These are phyloP conservation scores for Trichopoda pennipes DNA, from an alignment of 2,888 invertebrate species.

Conservation along the genomic window DNA sequence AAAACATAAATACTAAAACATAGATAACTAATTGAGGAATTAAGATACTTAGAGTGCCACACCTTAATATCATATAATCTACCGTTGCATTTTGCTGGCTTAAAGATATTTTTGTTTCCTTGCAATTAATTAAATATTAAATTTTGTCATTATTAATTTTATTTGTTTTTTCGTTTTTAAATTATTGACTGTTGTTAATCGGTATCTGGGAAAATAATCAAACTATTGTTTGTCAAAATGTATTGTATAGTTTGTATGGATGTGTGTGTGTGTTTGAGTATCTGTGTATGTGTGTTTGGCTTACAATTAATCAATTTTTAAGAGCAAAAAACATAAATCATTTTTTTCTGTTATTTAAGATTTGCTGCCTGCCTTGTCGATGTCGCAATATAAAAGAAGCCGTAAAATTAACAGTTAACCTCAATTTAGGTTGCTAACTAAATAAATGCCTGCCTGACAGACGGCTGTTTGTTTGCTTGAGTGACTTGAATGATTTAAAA, in stretches of 20 bases:
- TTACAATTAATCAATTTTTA: conserved; percentile 50
- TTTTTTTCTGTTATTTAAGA: conserved; percentile 29
- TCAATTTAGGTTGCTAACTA: conserved; percentile 70
- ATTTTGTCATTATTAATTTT: conserved; percentile 5
- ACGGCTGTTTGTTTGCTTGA: background rate
- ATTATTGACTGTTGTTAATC: conserved; percentile 32
- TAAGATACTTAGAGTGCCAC: too few relatives aligned
- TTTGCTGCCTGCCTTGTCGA: conserved; percentile 29
- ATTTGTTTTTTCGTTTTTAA: conserved; percentile 24
- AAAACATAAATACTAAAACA: too few relatives aligned
- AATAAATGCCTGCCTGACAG: conserved; percentile 14
- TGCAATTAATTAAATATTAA: conserved; percentile 21
- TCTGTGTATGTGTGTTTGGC: conserved; percentile 19
- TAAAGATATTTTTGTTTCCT: background rate
- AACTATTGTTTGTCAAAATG: conserved; percentile 38
- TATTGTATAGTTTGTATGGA: background rate
- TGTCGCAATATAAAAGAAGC: conserved; percentile 65
- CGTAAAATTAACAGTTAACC: conserved; percentile 71
- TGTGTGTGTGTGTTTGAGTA: conserved; percentile 15
- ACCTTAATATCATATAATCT: too few relatives aligned
- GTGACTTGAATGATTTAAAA: conserved; percentile 30
- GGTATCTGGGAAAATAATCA: conserved; percentile 27
- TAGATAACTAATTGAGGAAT: too few relatives aligned
- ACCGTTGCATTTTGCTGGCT: too few relatives aligned
- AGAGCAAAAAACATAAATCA: conserved; percentile 8